Evolutionary conservation across 2,888 invertebrate species (phyloP).

Genomic region (Timema podura): DNA sequence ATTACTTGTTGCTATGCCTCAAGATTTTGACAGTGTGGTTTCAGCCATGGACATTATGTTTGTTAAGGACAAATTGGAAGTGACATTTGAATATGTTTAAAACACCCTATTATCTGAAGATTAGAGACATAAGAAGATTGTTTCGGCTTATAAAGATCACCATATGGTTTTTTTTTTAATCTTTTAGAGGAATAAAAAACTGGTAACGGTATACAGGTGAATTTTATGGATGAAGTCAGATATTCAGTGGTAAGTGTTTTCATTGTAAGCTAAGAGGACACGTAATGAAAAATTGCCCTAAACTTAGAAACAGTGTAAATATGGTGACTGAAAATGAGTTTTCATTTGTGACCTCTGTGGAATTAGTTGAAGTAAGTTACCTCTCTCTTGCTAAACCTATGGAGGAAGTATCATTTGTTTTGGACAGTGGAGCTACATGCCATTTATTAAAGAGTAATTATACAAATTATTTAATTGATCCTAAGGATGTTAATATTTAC

Average conservation of each 20-base stretch:
- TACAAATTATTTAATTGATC: not conserved
- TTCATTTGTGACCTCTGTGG: not conserved
- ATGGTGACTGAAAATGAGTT: not conserved
- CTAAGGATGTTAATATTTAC: not conserved
- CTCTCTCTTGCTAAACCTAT: not conserved
- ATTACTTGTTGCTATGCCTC: slow-evolving; percentile 4
- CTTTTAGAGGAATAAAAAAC: not conserved
- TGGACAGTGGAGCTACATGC: slow-evolving; percentile 1
- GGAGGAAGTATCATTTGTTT: not conserved
- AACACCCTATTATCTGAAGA: not conserved
- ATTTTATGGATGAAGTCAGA: not conserved
- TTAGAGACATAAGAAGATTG: not conserved
- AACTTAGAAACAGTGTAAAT: not conserved
- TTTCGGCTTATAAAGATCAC: not conserved
- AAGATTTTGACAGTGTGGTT: slow-evolving; percentile 8
- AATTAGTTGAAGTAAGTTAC: not conserved
- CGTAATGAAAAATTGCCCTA: not conserved
- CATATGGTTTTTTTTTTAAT: not conserved
- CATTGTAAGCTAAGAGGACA: not conserved
- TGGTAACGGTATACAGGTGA: not conserved
- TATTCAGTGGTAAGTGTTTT: not conserved
- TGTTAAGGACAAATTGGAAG: not conserved
- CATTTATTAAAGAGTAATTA: not conserved
- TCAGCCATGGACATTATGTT: slow-evolving; percentile 8
- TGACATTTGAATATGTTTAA: not conserved